A percentile compares a stretch with the other conserved stretches of the same genome.
phyloP scores from a whole-genome alignment of 2,888 invertebrate genomes.

The Lasioglossum malachurum region DNA sequence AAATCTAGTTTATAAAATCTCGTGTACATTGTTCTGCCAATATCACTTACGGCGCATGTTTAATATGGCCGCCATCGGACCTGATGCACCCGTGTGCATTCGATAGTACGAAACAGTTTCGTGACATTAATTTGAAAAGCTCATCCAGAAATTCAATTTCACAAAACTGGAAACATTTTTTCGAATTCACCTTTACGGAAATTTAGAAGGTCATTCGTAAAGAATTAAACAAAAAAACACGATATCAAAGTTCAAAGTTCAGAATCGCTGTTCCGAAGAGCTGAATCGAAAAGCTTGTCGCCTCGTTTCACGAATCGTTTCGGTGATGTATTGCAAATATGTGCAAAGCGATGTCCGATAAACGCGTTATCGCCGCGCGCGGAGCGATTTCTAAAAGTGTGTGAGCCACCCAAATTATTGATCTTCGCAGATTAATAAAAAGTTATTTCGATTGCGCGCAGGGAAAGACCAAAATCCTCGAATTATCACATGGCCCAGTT shows the following conservation, averaged over 20 bases:
- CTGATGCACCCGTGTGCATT: not conserved
- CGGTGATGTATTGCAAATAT: not conserved
- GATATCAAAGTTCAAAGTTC: conserved; percentile 17
- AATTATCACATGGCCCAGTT: not conserved
- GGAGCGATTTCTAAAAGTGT: not conserved
- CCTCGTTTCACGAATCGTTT: not conserved
- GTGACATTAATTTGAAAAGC: not conserved
- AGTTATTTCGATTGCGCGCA: not conserved
- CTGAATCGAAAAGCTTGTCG: not conserved
- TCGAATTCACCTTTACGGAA: not conserved
- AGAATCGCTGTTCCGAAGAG: not conserved
- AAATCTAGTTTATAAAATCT: no score
- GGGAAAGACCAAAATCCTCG: not conserved
- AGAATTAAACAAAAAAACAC: not conserved
- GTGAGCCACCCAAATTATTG: conserved; percentile 25
- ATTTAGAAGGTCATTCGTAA: no score
- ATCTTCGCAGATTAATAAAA: not conserved
- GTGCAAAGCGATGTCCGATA: conserved; percentile 1
- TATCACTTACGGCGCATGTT: not conserved
- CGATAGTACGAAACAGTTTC: not conserved
- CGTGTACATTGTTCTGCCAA: not conserved
- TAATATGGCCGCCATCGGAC: not conserved
- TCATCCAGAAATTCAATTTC: not conserved
- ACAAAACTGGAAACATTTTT: not conserved
- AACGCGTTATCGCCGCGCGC: not conserved